Percentiles rank a stretch among this genome's conserved stretches.
Evolutionary conservation across 2,888 invertebrate species (phyloP).

Genomic region (Ichneumoninae sp.): DNA sequence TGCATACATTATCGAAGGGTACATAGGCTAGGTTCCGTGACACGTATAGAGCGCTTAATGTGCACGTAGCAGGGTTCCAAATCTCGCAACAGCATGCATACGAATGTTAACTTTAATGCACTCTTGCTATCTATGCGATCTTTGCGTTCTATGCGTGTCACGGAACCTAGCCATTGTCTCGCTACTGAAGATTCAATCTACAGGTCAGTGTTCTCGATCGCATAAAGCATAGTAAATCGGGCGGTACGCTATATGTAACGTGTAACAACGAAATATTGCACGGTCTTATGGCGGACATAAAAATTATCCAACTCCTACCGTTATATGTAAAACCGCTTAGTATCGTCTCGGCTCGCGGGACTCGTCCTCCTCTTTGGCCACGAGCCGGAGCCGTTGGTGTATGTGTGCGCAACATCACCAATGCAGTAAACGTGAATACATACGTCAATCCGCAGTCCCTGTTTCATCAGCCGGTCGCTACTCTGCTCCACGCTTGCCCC

Average conservation of each 20-base stretch:
- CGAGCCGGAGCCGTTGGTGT: background rate
- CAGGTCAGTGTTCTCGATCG: background rate
- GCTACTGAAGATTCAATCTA: background rate
- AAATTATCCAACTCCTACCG: background rate
- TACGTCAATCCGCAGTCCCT: slow-evolving; percentile 53
- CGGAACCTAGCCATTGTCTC: background rate
- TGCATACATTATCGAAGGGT: background rate
- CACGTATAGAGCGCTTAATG: too few species aligned
- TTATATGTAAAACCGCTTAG: background rate
- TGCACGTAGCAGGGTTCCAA: too few species aligned
- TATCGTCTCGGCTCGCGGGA: background rate
- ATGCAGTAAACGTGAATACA: background rate
- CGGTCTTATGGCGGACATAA: background rate
- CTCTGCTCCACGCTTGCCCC: slow-evolving; percentile 9
- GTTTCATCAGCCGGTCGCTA: slow-evolving; percentile 58
- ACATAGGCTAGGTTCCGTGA: background rate
- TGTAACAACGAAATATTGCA: background rate
- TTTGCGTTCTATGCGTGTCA: too few species aligned
- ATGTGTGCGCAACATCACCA: background rate
- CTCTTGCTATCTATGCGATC: too few species aligned
- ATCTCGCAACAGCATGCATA: too few species aligned
- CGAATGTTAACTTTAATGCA: too few species aligned
- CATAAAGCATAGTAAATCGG: background rate
- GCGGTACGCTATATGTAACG: background rate
- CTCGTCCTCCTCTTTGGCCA: background rate